phyloP scores from a whole-genome alignment of 2,797 vertebrate genomes.

The Chelidonichthys spinosus region DNA sequence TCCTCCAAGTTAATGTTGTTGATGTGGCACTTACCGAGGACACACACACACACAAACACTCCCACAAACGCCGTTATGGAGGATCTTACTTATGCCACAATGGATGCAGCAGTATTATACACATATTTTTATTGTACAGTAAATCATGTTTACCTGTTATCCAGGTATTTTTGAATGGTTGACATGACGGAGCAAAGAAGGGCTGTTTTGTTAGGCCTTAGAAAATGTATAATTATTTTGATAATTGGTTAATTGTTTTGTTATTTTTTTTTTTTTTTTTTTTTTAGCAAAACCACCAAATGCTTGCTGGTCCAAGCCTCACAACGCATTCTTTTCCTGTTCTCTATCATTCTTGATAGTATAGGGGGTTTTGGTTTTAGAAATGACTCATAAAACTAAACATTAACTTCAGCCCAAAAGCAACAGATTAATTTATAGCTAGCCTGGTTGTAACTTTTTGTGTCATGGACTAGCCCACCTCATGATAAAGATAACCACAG shows the following conservation, averaged over 20 bases:
- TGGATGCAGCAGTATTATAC: constrained; percentile 32
- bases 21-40: constrained; percentile 77
- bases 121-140: neutral
- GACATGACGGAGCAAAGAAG: neutral
- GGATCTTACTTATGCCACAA: constrained; percentile 38
- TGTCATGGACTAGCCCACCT: constrained; percentile 9
- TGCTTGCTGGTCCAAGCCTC: neutral
- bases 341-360: neutral
- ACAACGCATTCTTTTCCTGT: neutral
- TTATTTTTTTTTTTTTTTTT: neutral
- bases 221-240: neutral
- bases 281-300: neutral
- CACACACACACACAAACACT: constrained; percentile 53
- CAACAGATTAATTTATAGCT: neutral
- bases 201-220: neutral
- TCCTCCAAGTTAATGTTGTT: constrained; percentile 82
- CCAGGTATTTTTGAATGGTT: constrained; percentile 10
- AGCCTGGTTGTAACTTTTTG: neutral
- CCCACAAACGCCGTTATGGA: constrained; percentile 37
- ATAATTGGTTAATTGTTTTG: neutral
- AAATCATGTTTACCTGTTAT: constrained; percentile 13
- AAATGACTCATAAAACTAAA: neutral
- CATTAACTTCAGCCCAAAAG: neutral
- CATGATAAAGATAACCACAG: constrained; percentile 43
- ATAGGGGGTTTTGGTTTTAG: neutral